phyloP scores from a whole-genome alignment of 2,797 vertebrate species.

The Heliangelus exortis region DNA sequence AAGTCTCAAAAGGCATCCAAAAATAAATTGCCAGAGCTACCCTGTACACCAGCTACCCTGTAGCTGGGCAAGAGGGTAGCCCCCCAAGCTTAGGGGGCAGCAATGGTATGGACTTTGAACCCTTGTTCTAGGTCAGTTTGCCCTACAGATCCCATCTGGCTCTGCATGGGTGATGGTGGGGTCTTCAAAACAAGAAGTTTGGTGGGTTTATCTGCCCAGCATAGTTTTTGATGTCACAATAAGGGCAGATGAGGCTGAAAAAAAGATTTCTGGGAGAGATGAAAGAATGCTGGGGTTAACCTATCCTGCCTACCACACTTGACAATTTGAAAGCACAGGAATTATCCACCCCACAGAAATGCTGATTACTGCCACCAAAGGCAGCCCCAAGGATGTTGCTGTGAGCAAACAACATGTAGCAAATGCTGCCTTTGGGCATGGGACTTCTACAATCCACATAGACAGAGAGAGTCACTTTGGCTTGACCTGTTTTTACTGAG shows the following conservation, averaged over 20 bases:
- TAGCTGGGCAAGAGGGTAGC: neutral
- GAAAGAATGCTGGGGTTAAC: neutral
- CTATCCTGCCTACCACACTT: neutral
- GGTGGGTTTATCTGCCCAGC: neutral
- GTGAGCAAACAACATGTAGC: neutral
- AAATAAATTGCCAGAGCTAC: neutral
- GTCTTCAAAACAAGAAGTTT: neutral
- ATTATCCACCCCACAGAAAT: neutral
- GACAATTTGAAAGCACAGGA: neutral
- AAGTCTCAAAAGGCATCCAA: neutral
- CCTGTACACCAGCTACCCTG: neutral
- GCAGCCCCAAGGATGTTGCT: neutral
- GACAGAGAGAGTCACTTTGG: neutral
- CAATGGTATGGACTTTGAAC: neutral
- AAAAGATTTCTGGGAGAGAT: neutral
- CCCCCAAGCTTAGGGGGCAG: neutral
- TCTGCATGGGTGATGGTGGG: neutral
- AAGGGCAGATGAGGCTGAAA: neutral
- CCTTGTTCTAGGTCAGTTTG: neutral
- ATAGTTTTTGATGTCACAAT: rapidly evolving
- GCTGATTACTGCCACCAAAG: neutral
- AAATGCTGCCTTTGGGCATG: rapidly evolving
- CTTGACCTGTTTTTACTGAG: neutral
- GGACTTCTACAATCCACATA: neutral
- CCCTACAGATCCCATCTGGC: neutral